Evolutionary conservation across 2,888 invertebrate species (phyloP).

Genomic region (Gryllus longicercus): DNA sequence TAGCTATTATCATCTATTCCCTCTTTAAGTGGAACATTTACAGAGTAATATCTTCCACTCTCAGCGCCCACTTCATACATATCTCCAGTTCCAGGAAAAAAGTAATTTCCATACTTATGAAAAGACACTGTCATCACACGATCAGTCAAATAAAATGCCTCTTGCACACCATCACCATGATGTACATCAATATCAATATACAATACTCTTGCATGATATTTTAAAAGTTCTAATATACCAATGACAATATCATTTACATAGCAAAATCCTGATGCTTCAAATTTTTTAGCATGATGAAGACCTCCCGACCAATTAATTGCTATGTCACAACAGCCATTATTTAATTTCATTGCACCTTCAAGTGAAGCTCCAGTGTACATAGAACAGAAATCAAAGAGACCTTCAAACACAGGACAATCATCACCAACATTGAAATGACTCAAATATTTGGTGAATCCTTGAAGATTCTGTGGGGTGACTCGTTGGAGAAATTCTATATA

Average conservation of each 20-base stretch:
- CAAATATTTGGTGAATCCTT: constrained; percentile 86
- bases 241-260: constrained; percentile 99
- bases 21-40: constrained; percentile 96
- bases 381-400: constrained; percentile 96
- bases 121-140: constrained; percentile 99
- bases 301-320: constrained; percentile 99
- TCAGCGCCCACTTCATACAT: constrained; percentile 98
- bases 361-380: constrained; percentile 98
- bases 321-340: constrained; percentile 89
- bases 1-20: constrained; percentile 95
- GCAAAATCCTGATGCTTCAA: constrained; percentile 98
- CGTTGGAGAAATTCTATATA: constrained; percentile 95
- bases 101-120: constrained; percentile 96
- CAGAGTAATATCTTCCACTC: constrained; percentile 92
- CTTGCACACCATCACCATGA: constrained; percentile 95
- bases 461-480: constrained; percentile 93
- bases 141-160: constrained; percentile 95
- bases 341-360: constrained; percentile 94
- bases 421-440: constrained; percentile 97
- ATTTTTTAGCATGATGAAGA: constrained; percentile 98
- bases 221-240: constrained; percentile 89
- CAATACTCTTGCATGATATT: constrained; percentile 88
- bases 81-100: constrained; percentile 97
- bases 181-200: constrained; percentile 99
- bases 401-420: constrained; percentile 94